Percentiles rank a stretch among this genome's conserved stretches.
Evolutionary conservation across 2,888 invertebrate species (phyloP).

Genomic region (Calephelis perditalis): DNA sequence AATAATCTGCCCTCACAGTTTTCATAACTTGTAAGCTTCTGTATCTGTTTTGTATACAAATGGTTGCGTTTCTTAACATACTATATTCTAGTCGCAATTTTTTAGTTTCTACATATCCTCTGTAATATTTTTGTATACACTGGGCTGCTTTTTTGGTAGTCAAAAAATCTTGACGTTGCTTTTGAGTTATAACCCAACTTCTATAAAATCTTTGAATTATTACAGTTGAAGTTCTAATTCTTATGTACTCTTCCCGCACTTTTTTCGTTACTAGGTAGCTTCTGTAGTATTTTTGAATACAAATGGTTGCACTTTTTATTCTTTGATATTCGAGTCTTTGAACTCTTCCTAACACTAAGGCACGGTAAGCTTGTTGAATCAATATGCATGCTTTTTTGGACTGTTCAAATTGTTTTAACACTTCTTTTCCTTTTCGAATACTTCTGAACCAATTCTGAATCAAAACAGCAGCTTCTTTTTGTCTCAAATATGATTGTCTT

Average conservation of each 20-base stretch:
- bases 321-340: constrained; percentile 50
- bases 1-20: constrained; percentile 44
- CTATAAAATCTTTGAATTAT: constrained; percentile 47
- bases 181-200: constrained; percentile 39
- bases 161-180: constrained; percentile 39
- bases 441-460: constrained; percentile 62
- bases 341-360: constrained; percentile 44
- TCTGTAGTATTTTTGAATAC: constrained; percentile 54
- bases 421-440: constrained; percentile 38
- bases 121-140: constrained; percentile 44
- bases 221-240: constrained; percentile 39
- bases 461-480: constrained; percentile 46
- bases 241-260: constrained; percentile 42
- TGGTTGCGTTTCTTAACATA: constrained; percentile 47
- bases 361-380: constrained; percentile 65
- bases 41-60: constrained; percentile 61
- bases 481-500: constrained; percentile 42
- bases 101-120: constrained; percentile 40
- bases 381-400: constrained; percentile 50
- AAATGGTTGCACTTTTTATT: constrained; percentile 49
- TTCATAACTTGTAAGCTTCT: constrained; percentile 50
- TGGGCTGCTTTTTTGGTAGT: constrained; percentile 37
- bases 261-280: constrained; percentile 47
- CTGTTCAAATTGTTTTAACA: constrained; percentile 41
- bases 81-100: constrained; percentile 47